Evolutionary conservation across 1,140 invertebrate genomes (phyloP), one percentile per base, ranked within the genome.

Genomic region (Cecropterus lyciades): DNA sequence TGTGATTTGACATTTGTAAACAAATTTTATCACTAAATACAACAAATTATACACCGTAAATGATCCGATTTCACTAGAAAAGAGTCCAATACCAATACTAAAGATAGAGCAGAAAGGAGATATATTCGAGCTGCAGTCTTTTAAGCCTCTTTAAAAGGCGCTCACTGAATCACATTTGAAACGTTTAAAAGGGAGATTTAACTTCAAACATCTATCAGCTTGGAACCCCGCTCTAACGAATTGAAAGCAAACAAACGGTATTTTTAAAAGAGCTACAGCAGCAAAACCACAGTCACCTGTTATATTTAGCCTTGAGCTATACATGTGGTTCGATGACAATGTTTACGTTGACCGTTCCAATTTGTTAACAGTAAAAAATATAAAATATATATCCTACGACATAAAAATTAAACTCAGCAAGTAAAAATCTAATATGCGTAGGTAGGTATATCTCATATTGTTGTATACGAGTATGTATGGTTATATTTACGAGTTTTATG

Each of bases 181-280:
- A 65, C 77, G 74, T 82, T 83, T 81, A 82, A 84, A 82, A 85
- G 84, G 84, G 83, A 89, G 85, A 86, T 86, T 89, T 87, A 85
- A 85, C 84, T 87, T 87, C 80, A 84, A 89, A 89, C 82, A 80
- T 83, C 72, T 83, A 85, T 84, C 73, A 75, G 73, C 69, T 52
- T 75, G 70, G 79, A 77, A 67, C 79, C 83, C 82, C 70, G 68
- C 70, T 67, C 66, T 51, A 73, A 51, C 69, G 84, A 87, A 89
- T 89, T 82, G 78, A 89, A 89, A 85, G 80, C 81, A 89, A 89
- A 89, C 85, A 89, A 80, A 78, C 73, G 69, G 62, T 86, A 78
- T 82, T 84, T 88, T 84, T 78, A 51, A 76, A 84, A 82, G 77
- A 81, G 67, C 78, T 82, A 70, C 67, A 75, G 74, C 77, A 81